A percentile compares a stretch with the other conserved stretches of the same genome.
Conservation (phyloP, 2,888 invertebrate species). For the Arrhopalites spinosus region DNA sequence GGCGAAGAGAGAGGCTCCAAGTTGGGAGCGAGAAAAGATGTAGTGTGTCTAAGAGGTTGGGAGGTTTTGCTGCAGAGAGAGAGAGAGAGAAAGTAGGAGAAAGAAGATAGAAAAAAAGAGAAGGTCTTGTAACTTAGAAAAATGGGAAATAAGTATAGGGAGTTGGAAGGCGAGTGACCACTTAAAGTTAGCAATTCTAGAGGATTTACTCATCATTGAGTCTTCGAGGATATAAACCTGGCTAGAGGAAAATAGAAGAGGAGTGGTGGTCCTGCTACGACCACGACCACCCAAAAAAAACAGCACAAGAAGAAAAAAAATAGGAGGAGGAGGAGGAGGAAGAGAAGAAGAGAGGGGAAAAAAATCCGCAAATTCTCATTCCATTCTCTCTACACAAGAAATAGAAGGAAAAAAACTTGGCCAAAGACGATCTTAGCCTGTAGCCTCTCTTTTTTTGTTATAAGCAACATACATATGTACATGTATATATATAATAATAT, state of each 20-base stretch:
- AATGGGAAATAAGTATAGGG: constrained; percentile 34
- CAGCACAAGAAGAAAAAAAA: neutral
- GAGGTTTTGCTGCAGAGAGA: neutral
- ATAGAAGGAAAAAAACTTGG: neutral
- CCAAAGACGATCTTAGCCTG: neutral
- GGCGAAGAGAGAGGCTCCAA: neutral
- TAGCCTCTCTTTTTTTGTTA: neutral
- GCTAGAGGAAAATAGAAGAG: constrained; percentile 30
- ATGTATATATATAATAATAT: too few species aligned
- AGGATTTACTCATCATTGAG: constrained; percentile 49
- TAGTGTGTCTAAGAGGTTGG: neutral
- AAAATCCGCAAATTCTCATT: constrained; percentile 32
- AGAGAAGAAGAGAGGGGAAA: constrained; percentile 5
- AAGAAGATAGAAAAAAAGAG: neutral
- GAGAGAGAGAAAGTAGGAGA: neutral
- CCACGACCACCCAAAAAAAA: neutral
- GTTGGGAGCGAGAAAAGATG: neutral
- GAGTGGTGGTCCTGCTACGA: neutral
- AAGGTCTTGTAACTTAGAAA: constrained; percentile 33
- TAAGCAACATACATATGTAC: too few species aligned
- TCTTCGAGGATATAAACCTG: constrained; percentile 41
- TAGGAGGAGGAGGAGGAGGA: neutral
- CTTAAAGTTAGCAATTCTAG: constrained; percentile 45
- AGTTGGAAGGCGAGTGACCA: constrained; percentile 42
- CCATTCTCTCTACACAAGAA: neutral